phyloP scores from a whole-genome alignment of 2,888 invertebrate species.

The Drosophila falleni region DNA sequence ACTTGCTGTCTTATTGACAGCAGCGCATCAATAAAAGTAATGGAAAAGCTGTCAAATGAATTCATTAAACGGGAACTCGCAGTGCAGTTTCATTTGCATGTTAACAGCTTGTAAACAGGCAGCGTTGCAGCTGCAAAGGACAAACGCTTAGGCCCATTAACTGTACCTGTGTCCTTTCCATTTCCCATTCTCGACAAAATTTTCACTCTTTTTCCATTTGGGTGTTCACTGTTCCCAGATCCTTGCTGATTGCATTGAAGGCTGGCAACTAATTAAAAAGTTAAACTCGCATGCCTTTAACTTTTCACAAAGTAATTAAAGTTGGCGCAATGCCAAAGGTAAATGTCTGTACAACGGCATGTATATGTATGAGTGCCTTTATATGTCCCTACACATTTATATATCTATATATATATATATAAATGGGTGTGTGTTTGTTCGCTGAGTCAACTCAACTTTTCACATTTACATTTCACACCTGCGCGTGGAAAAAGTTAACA shows the following conservation, averaged over 20 bases:
- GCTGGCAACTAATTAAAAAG: constrained; percentile 76
- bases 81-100: constrained; percentile 71
- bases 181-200: neutral
- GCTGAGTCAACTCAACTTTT: constrained; percentile 58
- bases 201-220: constrained; percentile 3
- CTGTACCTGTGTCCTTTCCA: constrained; percentile 1
- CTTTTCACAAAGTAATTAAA: constrained; percentile 77
- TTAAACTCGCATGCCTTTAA: constrained; percentile 76
- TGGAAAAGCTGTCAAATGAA: constrained; percentile 44
- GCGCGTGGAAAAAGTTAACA: constrained; percentile 66
- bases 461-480: constrained; percentile 78
- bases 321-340: constrained; percentile 66
- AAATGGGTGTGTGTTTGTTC: constrained; percentile 8
- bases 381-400: too few relatives aligned
- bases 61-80: constrained; percentile 39
- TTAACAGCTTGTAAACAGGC: constrained; percentile 67
- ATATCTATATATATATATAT: too few relatives aligned
- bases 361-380: constrained; percentile 4
- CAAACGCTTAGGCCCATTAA: constrained; percentile 40
- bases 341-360: constrained; percentile 50
- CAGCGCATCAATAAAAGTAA: constrained; percentile 41
- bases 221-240: constrained; percentile 6
- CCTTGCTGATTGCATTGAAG: constrained; percentile 70
- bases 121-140: constrained; percentile 13
- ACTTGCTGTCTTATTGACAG: constrained; percentile 11